Percentiles rank a stretch among this genome's conserved stretches.
phyloP scores from a whole-genome alignment of 2,888 invertebrate genomes.

The Scaptomyza caliginosa region DNA sequence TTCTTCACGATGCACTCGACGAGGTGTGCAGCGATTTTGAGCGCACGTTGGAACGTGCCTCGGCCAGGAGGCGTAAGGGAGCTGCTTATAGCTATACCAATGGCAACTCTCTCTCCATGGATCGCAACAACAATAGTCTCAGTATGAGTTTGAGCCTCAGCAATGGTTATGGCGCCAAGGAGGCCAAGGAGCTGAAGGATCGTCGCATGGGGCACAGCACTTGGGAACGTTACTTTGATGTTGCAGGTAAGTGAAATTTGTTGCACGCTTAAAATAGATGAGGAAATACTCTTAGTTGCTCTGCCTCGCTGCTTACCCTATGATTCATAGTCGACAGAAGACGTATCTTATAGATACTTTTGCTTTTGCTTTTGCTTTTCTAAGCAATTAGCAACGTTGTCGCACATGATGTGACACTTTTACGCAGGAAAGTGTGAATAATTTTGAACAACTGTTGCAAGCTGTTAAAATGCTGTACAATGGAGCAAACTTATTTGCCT shows the following conservation, averaged over 20 bases:
- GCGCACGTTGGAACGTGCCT: constrained; percentile 87
- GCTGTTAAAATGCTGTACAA: constrained; percentile 50
- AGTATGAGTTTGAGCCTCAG: constrained; percentile 54
- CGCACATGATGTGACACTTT: constrained; percentile 72
- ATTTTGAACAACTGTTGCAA: constrained; percentile 59
- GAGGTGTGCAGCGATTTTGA: constrained; percentile 90
- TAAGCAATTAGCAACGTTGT: constrained; percentile 71
- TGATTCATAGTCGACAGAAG: constrained; percentile 62
- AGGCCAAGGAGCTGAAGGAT: constrained; percentile 44
- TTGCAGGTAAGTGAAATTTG: constrained; percentile 73
- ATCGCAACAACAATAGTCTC: constrained; percentile 79
- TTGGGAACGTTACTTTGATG: constrained; percentile 74
- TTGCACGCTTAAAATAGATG: constrained; percentile 38
- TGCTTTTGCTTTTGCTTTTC: constrained; percentile 48
- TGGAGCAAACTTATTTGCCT: constrained; percentile 28
- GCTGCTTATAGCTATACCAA: constrained; percentile 38
- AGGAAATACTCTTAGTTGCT: constrained; percentile 46
- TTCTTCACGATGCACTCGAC: constrained; percentile 85
- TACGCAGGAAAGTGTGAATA: constrained; percentile 75
- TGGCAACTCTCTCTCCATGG: constrained; percentile 59
- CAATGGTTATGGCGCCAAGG: constrained; percentile 46
- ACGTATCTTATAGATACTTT: constrained; percentile 67
- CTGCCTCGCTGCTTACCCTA: constrained; percentile 1
- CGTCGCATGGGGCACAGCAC: constrained; percentile 60
- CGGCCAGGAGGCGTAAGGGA: constrained; percentile 81